Percentiles rank a stretch among this genome's conserved stretches.
These are phyloP conservation scores for Rhagologus leucostigma DNA, from an alignment of 2,113 vertebrate genomes.

Conservation along the genomic window DNA sequence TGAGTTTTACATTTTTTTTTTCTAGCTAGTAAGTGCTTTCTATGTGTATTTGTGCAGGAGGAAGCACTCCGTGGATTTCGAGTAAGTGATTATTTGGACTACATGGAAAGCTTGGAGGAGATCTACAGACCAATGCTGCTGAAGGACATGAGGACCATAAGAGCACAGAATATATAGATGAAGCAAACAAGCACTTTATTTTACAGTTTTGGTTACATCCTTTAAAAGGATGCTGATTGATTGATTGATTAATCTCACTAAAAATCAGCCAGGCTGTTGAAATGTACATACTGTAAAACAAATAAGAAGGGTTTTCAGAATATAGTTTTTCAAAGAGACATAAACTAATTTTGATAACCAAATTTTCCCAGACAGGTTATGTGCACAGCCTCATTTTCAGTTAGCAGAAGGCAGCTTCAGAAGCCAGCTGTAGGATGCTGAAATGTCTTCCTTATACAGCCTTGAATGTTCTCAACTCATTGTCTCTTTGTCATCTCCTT, in stretches of 20 bases:
- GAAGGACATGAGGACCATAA: slow-evolving; percentile 82
- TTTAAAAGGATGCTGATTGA: neutral
- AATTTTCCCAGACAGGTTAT: neutral
- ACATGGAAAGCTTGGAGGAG: slow-evolving; percentile 84
- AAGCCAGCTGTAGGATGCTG: neutral
- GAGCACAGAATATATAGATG: slow-evolving; percentile 51
- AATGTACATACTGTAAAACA: slow-evolving; percentile 7
- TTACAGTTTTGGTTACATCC: slow-evolving; percentile 8
- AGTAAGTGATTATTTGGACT: slow-evolving; percentile 84
- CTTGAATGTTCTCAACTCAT: neutral
- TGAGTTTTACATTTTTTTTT: neutral
- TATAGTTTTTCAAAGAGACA: neutral
- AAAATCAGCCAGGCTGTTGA: neutral
- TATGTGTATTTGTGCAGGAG: slow-evolving; percentile 77
- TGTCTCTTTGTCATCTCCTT: neutral
- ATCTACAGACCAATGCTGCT: slow-evolving; percentile 82
- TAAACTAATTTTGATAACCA: neutral
- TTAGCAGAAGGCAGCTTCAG: neutral
- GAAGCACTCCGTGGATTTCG: slow-evolving; percentile 87
- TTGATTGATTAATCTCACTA: neutral
- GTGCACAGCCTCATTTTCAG: neutral
- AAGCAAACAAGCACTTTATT: neutral
- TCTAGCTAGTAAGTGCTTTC: neutral
- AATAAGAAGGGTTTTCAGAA: neutral
- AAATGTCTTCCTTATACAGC: neutral